Conservation (phyloP, 2,113 vertebrate genomes). For the Hemiscyllium ocellatum region DNA sequence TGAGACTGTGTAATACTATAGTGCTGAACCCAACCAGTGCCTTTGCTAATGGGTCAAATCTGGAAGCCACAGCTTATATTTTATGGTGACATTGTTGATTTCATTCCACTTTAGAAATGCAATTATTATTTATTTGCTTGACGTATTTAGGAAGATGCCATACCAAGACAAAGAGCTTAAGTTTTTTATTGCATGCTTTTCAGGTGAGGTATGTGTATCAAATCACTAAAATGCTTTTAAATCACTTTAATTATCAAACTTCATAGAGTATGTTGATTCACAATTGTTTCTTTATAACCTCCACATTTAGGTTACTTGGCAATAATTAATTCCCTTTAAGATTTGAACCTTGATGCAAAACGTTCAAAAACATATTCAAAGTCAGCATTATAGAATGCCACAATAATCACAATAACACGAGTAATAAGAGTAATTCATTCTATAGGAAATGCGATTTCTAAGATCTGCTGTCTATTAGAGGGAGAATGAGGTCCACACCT, state of each 20-base stretch:
- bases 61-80: neutral
- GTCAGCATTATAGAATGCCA: no score
- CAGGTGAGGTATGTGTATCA: neutral
- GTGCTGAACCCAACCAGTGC: neutral
- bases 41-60: neutral
- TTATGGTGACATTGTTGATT: neutral
- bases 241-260: neutral
- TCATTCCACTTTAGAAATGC: neutral
- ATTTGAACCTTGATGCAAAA: neutral
- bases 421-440: neutral
- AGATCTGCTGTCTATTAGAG: neutral
- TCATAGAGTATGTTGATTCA: neutral
- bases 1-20: neutral
- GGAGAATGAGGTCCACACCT: neutral
- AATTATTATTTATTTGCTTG: neutral
- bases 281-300: neutral
- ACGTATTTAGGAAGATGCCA: neutral
- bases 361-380: neutral
- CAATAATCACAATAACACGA: no score
- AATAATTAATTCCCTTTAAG: neutral
- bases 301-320: neutral
- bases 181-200: neutral
- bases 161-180: neutral
- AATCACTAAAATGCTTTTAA: neutral
- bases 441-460: neutral